Percentiles rank a stretch among this genome's conserved stretches.
These are phyloP conservation scores for Cerastis leucographa DNA, from an alignment of 2,888 invertebrate genomes.

Conservation along the genomic window DNA sequence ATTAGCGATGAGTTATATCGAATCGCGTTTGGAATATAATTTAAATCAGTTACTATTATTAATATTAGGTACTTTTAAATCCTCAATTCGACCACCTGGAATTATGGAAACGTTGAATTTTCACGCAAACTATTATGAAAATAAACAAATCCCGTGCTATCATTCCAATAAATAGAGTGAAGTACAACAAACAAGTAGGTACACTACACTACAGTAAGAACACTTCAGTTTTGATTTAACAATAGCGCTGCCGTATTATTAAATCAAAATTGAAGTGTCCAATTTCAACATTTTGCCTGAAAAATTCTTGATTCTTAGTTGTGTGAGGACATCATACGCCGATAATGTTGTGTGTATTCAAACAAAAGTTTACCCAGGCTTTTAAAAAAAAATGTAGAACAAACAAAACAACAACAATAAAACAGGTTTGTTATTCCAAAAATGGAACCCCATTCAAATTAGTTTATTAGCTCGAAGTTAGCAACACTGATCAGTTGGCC, in stretches of 20 bases:
- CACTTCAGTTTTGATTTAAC: slow-evolving; percentile 17
- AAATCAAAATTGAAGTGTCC: too few relatives aligned
- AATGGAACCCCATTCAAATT: slow-evolving; percentile 39
- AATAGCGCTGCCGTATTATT: slow-evolving; percentile 5
- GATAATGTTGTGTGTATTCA: too few relatives aligned
- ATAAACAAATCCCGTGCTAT: neutral
- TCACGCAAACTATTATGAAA: neutral
- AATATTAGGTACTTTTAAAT: neutral
- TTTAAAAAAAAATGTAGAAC: neutral
- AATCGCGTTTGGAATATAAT: neutral
- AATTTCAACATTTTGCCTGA: too few relatives aligned
- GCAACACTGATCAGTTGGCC: slow-evolving; percentile 52
- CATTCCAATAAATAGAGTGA: neutral
- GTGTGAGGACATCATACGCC: neutral
- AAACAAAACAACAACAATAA: slow-evolving; percentile 32
- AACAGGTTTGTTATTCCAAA: slow-evolving; percentile 39
- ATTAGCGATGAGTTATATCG: slow-evolving; percentile 9
- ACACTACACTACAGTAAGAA: too few relatives aligned
- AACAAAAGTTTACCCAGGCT: neutral
- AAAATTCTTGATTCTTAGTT: neutral
- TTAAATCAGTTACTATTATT: neutral
- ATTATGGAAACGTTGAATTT: neutral
- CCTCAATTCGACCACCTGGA: neutral
- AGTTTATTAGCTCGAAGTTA: slow-evolving; percentile 58
- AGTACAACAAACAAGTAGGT: too few relatives aligned